Evolutionary conservation across 2,888 invertebrate species (phyloP), one percentile per base, ranked within the genome.

Genomic region (Strigamia transsilvanica): DNA sequence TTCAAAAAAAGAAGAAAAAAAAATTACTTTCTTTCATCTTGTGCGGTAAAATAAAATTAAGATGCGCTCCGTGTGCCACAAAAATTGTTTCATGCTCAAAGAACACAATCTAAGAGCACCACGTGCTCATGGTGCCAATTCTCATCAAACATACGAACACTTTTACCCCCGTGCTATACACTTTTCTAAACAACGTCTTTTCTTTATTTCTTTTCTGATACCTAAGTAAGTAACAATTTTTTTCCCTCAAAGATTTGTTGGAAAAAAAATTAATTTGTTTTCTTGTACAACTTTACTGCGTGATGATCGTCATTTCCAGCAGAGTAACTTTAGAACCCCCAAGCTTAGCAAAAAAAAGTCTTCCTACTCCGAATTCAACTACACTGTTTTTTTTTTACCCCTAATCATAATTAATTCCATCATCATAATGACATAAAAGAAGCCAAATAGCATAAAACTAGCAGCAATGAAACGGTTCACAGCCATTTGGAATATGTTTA

Each of bases 11-110:
- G 21, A 66, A 66, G 18, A 66, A 66, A 66, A 38, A 66, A 66
- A 66, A 66, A 66, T 23, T 10, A 23, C 23, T 23, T 66, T 18
- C 61, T 66, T 66, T 66, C 61, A 66, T 66, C 23, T 23, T 18
- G 61, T 66, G 61, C 61, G 21, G 61, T 66, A 23, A 66, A 66
- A 66, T 66, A 66, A 66, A 66, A 66, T 66, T 66, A 66, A 66
- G 61, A 66, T 66, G 61, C 61, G 61, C 61, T 66, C 61, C 61
- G 61, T 66, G 61, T 66, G 61, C 61, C 61, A 66, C 61, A 66
- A 66, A 66, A 66, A 66, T 66, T 66, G 61, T 66, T 66, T 66
- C 61, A 66, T 66, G 61, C 61, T 66, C 61, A 66, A 66, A 66
- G 61, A 66, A 66, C 61, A 66, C 61, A 66, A 66, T 66, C 61